Evolutionary conservation across 2,797 vertebrate genomes (phyloP).

Genomic region (Choloepus didactylus): DNA sequence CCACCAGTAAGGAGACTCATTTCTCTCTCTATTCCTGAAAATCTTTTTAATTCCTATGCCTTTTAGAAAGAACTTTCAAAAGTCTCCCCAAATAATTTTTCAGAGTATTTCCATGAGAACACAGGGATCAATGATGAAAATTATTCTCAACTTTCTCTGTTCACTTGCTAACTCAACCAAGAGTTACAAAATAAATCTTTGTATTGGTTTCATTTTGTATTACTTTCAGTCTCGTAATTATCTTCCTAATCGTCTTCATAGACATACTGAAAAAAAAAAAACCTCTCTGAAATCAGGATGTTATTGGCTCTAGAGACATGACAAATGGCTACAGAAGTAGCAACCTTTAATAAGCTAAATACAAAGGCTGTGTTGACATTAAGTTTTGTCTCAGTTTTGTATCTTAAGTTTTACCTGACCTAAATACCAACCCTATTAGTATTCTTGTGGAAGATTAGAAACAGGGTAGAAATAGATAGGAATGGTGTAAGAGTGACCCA

Average conservation of each 20-base stretch:
- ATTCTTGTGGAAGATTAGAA: neutral
- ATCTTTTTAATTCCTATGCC: neutral
- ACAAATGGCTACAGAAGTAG: neutral
- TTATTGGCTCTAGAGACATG: neutral
- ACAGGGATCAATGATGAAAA: constrained; percentile 31
- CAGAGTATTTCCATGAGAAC: constrained; percentile 12
- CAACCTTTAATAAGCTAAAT: constrained; percentile 29
- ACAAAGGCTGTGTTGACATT: constrained; percentile 1
- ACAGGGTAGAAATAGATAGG: neutral
- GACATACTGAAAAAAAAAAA: neutral
- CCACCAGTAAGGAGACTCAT: neutral
- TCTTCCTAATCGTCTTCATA: neutral
- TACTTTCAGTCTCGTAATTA: neutral
- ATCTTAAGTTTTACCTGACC: constrained; percentile 30
- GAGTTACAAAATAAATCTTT: neutral
- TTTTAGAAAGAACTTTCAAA: neutral
- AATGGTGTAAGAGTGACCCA: neutral
- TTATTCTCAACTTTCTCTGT: neutral
- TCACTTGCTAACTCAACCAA: neutral
- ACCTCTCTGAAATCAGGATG: neutral
- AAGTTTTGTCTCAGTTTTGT: constrained; percentile 52
- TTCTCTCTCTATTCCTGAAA: constrained; percentile 26
- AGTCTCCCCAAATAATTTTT: neutral
- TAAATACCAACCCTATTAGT: constrained; percentile 24
- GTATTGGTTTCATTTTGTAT: neutral